Conservation (phyloP, 2,797 vertebrate genomes). For the Tadarida brasiliensis region DNA sequence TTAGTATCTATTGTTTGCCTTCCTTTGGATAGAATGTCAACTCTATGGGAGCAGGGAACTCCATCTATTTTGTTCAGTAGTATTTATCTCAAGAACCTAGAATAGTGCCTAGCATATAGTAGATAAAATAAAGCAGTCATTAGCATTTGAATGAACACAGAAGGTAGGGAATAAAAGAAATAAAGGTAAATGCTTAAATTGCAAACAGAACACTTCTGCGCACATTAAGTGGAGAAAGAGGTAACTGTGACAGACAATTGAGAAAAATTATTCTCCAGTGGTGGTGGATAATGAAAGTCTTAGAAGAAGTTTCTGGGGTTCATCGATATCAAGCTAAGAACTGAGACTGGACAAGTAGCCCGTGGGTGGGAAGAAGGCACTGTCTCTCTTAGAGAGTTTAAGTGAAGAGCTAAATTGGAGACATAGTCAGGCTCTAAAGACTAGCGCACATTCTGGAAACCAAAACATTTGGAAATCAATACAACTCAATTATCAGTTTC, state of each 20-base stretch:
- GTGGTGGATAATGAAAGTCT: background rate
- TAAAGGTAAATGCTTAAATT: background rate
- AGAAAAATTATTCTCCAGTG: background rate
- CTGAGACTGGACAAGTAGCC: accelerated
- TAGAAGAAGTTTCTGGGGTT: background rate
- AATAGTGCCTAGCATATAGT: background rate
- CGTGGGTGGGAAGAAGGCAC: background rate
- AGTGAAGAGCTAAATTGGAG: background rate
- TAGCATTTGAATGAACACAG: background rate
- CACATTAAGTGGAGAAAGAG: no score
- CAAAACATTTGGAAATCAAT: background rate
- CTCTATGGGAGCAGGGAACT: background rate
- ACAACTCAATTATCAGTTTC: background rate
- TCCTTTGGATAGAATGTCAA: background rate
- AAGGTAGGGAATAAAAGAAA: background rate
- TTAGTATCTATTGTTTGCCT: background rate
- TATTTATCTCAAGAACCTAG: background rate
- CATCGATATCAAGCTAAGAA: background rate
- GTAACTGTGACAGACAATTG: background rate
- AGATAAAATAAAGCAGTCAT: background rate
- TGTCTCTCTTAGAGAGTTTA: background rate
- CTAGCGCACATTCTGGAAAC: background rate
- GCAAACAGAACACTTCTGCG: background rate
- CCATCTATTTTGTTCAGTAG: background rate
- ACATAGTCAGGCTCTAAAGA: background rate